Percentiles rank a stretch among this genome's conserved stretches.
Evolutionary conservation across 2,888 invertebrate genomes (phyloP).

Genomic region (Andrena minutula): DNA sequence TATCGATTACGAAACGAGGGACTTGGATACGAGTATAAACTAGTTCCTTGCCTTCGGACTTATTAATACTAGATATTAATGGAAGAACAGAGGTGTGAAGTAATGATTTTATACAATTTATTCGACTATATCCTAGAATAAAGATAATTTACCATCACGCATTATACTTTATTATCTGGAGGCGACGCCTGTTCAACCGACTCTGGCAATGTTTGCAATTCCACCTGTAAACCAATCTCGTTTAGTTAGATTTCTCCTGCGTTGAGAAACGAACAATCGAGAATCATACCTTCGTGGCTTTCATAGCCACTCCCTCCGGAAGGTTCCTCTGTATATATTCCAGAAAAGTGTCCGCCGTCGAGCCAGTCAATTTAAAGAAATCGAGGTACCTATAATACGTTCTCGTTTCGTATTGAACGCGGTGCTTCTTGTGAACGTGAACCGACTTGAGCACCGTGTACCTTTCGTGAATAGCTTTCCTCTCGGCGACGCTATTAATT

Average conservation of each 20-base stretch:
- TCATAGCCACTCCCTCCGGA: constrained; percentile 98
- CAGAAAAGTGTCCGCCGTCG: constrained; percentile 97
- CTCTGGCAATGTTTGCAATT: constrained; percentile 76
- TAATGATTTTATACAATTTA: constrained; percentile 28
- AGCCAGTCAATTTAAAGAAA: constrained; percentile 95
- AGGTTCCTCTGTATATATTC: constrained; percentile 98
- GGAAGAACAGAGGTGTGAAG: not conserved
- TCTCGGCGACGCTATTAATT: constrained; percentile 89
- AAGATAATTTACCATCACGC: constrained; percentile 6
- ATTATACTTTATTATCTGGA: not conserved
- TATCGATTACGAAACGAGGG: not conserved
- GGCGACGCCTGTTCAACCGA: constrained; percentile 19
- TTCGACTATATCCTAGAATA: constrained; percentile 34
- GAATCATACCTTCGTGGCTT: constrained; percentile 90
- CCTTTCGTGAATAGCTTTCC: constrained; percentile 91
- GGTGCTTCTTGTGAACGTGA: constrained; percentile 96
- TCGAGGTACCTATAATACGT: constrained; percentile 95
- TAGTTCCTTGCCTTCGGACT: not conserved
- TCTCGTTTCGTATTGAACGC: constrained; percentile 97
- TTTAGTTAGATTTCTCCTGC: not conserved
- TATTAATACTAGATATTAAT: not conserved
- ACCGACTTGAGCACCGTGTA: constrained; percentile 94
- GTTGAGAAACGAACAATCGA: not conserved
- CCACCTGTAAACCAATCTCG: constrained; percentile 71
- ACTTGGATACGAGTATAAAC: not conserved